Evolutionary conservation across 2,888 invertebrate species (phyloP).

Genomic region (Himalopsyche anomala): DNA sequence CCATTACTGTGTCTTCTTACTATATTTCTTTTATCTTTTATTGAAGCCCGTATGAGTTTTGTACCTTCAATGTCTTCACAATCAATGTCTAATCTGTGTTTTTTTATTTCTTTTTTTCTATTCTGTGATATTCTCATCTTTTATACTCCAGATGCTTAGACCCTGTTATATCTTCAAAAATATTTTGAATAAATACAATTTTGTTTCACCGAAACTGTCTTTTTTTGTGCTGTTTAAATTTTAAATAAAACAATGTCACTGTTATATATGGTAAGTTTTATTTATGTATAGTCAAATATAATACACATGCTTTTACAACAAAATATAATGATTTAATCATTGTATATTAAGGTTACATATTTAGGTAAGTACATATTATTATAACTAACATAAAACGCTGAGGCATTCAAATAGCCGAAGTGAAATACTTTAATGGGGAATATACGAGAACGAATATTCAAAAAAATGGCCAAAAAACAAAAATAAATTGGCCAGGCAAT

Average conservation of each 20-base stretch:
- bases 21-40: conserved; percentile 24
- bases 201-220: background rate
- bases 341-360: conserved; percentile 27
- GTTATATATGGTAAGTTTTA: conserved; percentile 19
- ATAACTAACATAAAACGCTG: conserved; percentile 16
- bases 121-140: conserved; percentile 16
- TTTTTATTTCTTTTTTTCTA: conserved; percentile 1
- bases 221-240: background rate
- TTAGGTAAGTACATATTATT: background rate
- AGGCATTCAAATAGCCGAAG: conserved; percentile 18
- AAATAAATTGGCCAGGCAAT: background rate
- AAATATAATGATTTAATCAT: conserved; percentile 42
- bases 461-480: conserved; percentile 23
- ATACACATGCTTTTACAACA: conserved; percentile 32
- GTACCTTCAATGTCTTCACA: background rate
- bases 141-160: no score
- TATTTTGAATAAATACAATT: conserved; percentile 4
- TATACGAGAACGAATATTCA: conserved; percentile 1
- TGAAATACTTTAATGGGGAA: background rate
- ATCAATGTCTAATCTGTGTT: background rate
- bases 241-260: background rate
- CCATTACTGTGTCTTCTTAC: background rate
- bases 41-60: background rate
- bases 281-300: conserved; percentile 27
- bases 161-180: no score